Conservation (phyloP, 2,113 vertebrate species). For the Orientallactaga bullata region DNA sequence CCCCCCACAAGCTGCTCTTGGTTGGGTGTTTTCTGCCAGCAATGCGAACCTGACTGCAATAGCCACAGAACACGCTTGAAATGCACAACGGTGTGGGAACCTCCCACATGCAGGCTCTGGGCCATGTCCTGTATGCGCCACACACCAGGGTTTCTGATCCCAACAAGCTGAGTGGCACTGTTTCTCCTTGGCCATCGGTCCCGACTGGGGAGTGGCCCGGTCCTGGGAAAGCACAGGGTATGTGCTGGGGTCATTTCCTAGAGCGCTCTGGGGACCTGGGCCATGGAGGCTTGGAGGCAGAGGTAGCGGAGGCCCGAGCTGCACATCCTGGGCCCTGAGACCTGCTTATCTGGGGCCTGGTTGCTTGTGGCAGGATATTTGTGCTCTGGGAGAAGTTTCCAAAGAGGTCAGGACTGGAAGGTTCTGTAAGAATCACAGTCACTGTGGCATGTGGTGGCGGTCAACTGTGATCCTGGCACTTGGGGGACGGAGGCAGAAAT, state of each 20-base stretch:
- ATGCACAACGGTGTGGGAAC: background rate
- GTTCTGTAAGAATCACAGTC: background rate
- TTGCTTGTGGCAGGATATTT: background rate
- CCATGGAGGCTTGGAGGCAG: background rate
- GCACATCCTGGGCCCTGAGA: background rate
- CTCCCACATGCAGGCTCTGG: background rate
- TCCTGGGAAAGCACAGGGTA: background rate
- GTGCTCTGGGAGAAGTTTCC: background rate
- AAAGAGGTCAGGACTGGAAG: background rate
- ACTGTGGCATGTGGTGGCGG: background rate
- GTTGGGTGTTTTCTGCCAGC: too few species aligned
- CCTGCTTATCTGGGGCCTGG: background rate
- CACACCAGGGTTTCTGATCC: background rate
- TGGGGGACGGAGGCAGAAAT: background rate
- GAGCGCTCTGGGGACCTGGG: background rate
- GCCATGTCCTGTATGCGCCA: background rate
- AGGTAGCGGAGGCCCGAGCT: too few species aligned
- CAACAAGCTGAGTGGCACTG: background rate
- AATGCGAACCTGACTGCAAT: too few species aligned
- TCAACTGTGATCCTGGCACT: background rate
- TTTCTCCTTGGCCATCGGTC: too few species aligned
- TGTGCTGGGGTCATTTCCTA: too few species aligned
- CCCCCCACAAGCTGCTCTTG: too few species aligned
- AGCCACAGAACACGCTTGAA: background rate
- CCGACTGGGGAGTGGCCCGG: accelerated